A percentile compares a stretch with the other conserved stretches of the same genome.
Evolutionary conservation across 1,140 invertebrate genomes (phyloP).

Genomic region (Gryon sp.): DNA sequence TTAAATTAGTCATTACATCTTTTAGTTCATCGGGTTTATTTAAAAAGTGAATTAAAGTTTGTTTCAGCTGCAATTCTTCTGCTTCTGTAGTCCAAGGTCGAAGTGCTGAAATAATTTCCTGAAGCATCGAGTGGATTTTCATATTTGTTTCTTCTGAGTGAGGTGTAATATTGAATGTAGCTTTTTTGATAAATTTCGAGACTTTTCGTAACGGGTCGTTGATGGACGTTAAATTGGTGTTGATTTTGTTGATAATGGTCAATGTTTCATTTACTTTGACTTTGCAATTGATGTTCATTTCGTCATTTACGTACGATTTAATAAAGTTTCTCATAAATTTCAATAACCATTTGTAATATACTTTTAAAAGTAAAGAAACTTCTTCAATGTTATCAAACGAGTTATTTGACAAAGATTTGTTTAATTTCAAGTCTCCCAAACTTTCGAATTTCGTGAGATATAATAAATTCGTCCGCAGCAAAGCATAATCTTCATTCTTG

Average conservation of each 20-base stretch:
- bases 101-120: constrained; percentile 42
- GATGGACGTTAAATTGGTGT: constrained; percentile 41
- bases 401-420: constrained; percentile 43
- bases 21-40: constrained; percentile 3
- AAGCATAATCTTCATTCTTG: constrained; percentile 42
- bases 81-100: constrained; percentile 43
- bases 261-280: constrained; percentile 25
- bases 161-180: constrained; percentile 64
- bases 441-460: constrained; percentile 78
- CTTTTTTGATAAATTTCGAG: constrained; percentile 66
- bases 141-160: constrained; percentile 65
- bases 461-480: constrained; percentile 70
- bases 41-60: constrained; percentile 1
- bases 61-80: constrained; percentile 12
- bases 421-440: constrained; percentile 63
- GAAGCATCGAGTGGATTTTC: constrained; percentile 34
- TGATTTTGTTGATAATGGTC: constrained; percentile 44
- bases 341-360: constrained; percentile 75
- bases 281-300: background rate
- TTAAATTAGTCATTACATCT: constrained; percentile 36
- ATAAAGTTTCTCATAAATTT: constrained; percentile 67
- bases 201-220: constrained; percentile 71
- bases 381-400: constrained; percentile 65
- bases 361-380: constrained; percentile 65
- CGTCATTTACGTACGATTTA: background rate